Percentiles rank a stretch among this genome's conserved stretches.
These are phyloP conservation scores for Nerophis ophidion DNA, from an alignment of 2,113 vertebrate species.

Conservation along the genomic window DNA sequence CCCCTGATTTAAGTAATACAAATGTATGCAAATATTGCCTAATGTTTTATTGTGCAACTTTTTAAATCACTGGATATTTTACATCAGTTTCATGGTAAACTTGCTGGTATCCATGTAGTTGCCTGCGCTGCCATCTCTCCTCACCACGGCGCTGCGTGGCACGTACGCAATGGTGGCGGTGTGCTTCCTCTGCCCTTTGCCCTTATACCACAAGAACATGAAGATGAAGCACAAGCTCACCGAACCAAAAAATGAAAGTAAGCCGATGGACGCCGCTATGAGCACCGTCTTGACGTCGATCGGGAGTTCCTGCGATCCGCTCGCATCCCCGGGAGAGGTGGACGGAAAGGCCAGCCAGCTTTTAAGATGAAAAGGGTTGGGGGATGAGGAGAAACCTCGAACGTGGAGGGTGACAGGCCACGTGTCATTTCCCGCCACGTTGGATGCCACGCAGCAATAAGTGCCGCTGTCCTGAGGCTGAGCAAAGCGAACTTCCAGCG, in stretches of 20 bases:
- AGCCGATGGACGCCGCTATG: conserved; percentile 77
- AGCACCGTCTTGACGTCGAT: conserved; percentile 74
- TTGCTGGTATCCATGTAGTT: conserved; percentile 59
- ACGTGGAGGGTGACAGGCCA: conserved; percentile 71
- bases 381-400: conserved; percentile 42
- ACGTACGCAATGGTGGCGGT: conserved; percentile 78
- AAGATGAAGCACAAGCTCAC: conserved; percentile 81
- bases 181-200: conserved; percentile 79
- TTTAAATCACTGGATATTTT: conserved; percentile 20
- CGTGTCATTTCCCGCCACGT: conserved; percentile 78
- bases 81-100: conserved; percentile 75
- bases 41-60: background rate
- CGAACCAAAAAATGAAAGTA: conserved; percentile 81
- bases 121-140: conserved; percentile 19
- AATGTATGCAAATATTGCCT: background rate
- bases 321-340: conserved; percentile 27
- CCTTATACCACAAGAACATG: conserved; percentile 83
- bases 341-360: conserved; percentile 55
- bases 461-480: conserved; percentile 75
- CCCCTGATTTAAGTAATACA: background rate
- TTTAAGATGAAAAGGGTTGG: conserved; percentile 48
- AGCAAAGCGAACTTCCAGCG: conserved; percentile 76
- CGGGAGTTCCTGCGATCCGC: conserved; percentile 34
- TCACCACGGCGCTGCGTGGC: conserved; percentile 51
- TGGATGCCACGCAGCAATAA: conserved; percentile 79